Conservation (phyloP, 1,140 invertebrate genomes). For the Macrosteles quadrilineatus region DNA sequence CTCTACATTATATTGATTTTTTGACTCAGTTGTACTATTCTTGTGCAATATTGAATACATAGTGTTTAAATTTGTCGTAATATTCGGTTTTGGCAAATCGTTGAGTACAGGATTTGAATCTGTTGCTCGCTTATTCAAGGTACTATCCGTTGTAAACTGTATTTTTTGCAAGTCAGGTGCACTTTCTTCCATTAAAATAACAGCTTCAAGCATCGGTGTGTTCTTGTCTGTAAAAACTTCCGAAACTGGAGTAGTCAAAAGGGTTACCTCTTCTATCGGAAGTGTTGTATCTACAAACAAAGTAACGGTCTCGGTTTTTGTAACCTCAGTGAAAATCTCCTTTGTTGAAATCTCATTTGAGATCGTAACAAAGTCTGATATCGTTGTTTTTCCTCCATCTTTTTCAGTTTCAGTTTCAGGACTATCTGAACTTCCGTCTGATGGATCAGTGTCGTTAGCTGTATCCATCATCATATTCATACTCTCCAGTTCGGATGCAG, state of each 20-base stretch:
- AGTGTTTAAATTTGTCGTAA: background rate
- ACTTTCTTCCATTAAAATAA: conserved; percentile 1
- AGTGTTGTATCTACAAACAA: conserved; percentile 4
- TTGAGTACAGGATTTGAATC: background rate
- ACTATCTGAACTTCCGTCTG: background rate
- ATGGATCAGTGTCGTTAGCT: background rate
- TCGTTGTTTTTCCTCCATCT: background rate
- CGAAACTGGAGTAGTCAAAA: conserved; percentile 1
- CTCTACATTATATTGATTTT: background rate
- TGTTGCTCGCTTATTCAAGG: background rate
- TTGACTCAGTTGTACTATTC: background rate
- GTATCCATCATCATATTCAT: background rate
- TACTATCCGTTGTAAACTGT: background rate
- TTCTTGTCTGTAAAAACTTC: background rate
- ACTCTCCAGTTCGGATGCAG: background rate
- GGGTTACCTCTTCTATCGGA: background rate
- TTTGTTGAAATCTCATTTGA: background rate
- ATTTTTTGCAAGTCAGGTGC: background rate
- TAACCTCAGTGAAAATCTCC: background rate
- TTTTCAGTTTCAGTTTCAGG: background rate
- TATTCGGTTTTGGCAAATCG: background rate
- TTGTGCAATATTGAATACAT: background rate
- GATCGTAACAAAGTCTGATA: background rate
- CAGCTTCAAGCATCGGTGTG: conserved; percentile 1
- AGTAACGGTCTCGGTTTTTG: background rate